phyloP scores from a whole-genome alignment of 2,888 invertebrate genomes.

The Cabera pusaria region DNA sequence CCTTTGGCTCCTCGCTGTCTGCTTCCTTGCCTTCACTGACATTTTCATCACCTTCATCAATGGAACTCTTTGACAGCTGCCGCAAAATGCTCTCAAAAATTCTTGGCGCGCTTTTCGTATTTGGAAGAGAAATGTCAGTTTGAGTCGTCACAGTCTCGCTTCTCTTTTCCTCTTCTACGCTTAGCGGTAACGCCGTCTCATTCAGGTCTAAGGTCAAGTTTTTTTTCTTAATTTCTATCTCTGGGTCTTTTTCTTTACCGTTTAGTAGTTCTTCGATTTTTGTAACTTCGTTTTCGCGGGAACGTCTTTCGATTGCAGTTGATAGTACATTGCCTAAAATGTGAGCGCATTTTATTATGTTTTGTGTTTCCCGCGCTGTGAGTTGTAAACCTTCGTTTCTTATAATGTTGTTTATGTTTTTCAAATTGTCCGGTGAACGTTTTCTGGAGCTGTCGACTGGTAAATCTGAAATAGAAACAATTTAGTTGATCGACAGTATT shows the following conservation, averaged over 20 bases:
- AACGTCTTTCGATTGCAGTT: slow-evolving; percentile 63
- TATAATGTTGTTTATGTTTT: slow-evolving; percentile 57
- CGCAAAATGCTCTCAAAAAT: slow-evolving; percentile 73
- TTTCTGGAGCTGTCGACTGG: slow-evolving; percentile 53
- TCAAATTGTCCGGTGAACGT: slow-evolving; percentile 59
- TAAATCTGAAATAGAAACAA: slow-evolving; percentile 47
- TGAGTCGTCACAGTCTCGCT: slow-evolving; percentile 67
- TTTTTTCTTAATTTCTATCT: slow-evolving; percentile 50
- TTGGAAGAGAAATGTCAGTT: slow-evolving; percentile 74
- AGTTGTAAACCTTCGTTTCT: slow-evolving; percentile 63
- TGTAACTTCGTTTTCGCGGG: slow-evolving; percentile 43
- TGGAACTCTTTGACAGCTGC: slow-evolving; percentile 66
- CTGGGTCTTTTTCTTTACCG: slow-evolving; percentile 35
- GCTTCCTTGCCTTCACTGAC: slow-evolving; percentile 11
- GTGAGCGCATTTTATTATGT: slow-evolving; percentile 72
- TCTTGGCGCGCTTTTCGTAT: slow-evolving; percentile 74
- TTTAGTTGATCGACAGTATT: too few species aligned
- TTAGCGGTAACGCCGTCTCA: slow-evolving; percentile 57
- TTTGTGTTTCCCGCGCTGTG: slow-evolving; percentile 67
- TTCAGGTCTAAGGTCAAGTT: slow-evolving; percentile 62
- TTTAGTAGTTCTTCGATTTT: slow-evolving; percentile 37
- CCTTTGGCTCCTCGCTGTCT: slow-evolving; percentile 4
- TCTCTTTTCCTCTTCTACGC: slow-evolving; percentile 46
- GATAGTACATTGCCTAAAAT: slow-evolving; percentile 63
- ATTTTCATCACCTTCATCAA: slow-evolving; percentile 47